Evolutionary conservation across 2,113 vertebrate genomes (phyloP).

Genomic region (Arvicanthis niloticus): DNA sequence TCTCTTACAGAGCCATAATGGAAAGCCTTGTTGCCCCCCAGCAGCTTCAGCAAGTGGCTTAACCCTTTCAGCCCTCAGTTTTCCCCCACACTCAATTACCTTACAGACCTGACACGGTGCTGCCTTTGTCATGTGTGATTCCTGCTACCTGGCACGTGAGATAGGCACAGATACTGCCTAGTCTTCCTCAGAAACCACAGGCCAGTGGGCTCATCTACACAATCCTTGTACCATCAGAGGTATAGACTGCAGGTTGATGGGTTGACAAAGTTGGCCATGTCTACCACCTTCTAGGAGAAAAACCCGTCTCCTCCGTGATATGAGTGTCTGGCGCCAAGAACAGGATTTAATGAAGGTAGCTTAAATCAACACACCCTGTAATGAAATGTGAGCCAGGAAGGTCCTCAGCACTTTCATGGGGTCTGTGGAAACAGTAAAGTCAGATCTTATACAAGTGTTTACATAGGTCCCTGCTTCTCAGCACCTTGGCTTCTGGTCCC

Average conservation of each 20-base stretch:
- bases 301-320: slow-evolving; percentile 7
- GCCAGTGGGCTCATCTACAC: not conserved
- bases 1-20: not conserved
- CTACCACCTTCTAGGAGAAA: not conserved
- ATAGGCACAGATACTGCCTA: not conserved
- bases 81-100: not conserved
- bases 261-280: not conserved
- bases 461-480: slow-evolving; percentile 39
- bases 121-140: fast-evolving
- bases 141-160: not conserved
- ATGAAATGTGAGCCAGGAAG: slow-evolving; percentile 59
- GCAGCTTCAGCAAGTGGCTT: not conserved
- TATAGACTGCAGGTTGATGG: not conserved
- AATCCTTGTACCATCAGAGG: not conserved
- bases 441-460: slow-evolving; percentile 47
- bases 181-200: not conserved
- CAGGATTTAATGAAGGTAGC: slow-evolving; percentile 51
- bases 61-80: not conserved
- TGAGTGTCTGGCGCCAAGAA: not conserved
- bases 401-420: not conserved
- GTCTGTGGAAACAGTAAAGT: slow-evolving; percentile 55
- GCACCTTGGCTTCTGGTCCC: slow-evolving; percentile 11
- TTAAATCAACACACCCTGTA: slow-evolving; percentile 23
- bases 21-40: not conserved
- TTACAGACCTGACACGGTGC: not conserved